A percentile compares a stretch with the other conserved stretches of the same genome.
phyloP scores from a whole-genome alignment of 2,888 invertebrate genomes.

The Drosophila nr. perissopoda region DNA sequence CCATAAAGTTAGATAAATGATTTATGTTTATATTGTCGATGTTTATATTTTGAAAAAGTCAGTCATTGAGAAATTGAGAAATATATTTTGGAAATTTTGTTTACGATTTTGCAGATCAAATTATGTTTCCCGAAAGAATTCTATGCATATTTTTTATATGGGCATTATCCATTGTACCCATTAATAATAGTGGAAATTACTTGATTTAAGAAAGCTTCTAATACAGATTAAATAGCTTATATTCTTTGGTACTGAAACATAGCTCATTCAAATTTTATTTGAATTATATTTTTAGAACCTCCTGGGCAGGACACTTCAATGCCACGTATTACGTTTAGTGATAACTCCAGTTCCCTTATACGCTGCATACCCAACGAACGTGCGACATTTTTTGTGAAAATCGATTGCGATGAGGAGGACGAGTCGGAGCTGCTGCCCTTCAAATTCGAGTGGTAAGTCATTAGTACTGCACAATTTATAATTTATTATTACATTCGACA shows the following conservation, averaged over 20 bases:
- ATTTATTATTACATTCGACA: slow-evolving; percentile 1
- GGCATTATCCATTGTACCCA: background rate
- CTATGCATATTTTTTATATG: background rate
- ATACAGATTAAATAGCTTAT: background rate
- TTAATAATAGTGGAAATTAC: background rate
- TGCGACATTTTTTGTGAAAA: slow-evolving; percentile 84
- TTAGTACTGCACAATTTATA: slow-evolving; percentile 4
- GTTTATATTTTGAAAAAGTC: no score
- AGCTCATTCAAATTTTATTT: background rate
- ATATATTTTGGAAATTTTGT: background rate
- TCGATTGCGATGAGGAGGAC: slow-evolving; percentile 82
- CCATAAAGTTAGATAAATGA: background rate
- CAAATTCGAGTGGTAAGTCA: slow-evolving; percentile 84
- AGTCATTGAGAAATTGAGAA: background rate
- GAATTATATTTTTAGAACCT: slow-evolving; percentile 51
- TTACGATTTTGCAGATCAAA: no score
- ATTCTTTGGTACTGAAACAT: background rate
- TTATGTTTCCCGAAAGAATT: no score
- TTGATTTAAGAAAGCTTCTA: background rate
- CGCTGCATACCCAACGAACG: slow-evolving; percentile 84
- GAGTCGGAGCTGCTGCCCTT: slow-evolving; percentile 82
- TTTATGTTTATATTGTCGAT: background rate
- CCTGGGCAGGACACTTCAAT: slow-evolving; percentile 37
- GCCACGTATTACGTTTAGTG: slow-evolving; percentile 81
- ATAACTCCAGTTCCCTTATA: slow-evolving; percentile 83